phyloP scores from a whole-genome alignment of 2,888 invertebrate genomes.

The Acanthosoma haemorrhoidale region DNA sequence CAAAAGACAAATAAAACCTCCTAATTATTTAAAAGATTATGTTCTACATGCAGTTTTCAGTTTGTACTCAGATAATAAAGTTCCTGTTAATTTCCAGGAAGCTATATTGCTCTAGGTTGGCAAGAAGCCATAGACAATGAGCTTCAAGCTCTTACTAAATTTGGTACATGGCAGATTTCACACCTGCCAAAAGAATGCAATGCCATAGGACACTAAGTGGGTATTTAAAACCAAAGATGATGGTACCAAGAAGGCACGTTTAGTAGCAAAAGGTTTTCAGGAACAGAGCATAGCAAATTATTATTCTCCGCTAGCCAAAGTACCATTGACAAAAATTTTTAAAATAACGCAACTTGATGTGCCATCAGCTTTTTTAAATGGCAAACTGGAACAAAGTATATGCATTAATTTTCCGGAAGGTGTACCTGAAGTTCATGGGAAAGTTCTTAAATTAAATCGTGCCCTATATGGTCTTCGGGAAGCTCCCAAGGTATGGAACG shows the following conservation, averaged over 20 bases:
- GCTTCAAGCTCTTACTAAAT: conserved; percentile 21
- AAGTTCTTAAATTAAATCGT: conserved; percentile 37
- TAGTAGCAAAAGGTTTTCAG: conserved; percentile 32
- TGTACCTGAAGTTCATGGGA: conserved; percentile 23
- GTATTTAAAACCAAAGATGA: conserved; percentile 32
- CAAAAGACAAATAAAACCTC: conserved; percentile 20
- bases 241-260: conserved; percentile 31
- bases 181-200: conserved; percentile 18
- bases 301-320: conserved; percentile 30
- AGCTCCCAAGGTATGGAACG: conserved; percentile 22
- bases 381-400: conserved; percentile 26
- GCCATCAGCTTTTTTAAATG: conserved; percentile 34
- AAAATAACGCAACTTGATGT: conserved; percentile 34
- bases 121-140: conserved; percentile 27
- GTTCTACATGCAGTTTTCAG: conserved; percentile 33
- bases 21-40: conserved; percentile 27
- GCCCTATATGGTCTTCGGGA: conserved; percentile 38
- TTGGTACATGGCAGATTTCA: conserved; percentile 32
- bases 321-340: conserved; percentile 8
- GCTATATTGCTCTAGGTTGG: neutral
- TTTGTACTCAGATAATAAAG: conserved; percentile 26
- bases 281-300: conserved; percentile 1
- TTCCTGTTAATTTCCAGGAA: neutral
- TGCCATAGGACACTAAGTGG: conserved; percentile 33
- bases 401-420: conserved; percentile 36